Conservation (phyloP, 2,113 vertebrate genomes). For the Eudyptes chrysolophus region DNA sequence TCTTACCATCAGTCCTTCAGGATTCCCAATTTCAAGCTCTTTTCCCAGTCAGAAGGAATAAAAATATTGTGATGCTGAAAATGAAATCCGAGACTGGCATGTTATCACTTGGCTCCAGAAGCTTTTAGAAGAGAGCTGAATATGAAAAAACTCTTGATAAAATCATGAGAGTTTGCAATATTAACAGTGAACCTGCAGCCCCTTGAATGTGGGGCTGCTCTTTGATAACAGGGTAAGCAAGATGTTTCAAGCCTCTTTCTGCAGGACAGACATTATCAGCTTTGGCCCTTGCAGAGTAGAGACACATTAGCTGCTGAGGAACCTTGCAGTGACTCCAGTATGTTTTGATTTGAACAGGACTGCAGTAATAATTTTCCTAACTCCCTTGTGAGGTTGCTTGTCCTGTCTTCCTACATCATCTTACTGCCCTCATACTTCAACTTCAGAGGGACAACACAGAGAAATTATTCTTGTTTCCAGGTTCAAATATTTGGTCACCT, state of each 20-base stretch:
- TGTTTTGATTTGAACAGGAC: neutral
- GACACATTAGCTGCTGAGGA: neutral
- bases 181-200: neutral
- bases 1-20: neutral
- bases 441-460: neutral
- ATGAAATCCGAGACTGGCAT: neutral
- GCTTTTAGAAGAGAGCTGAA: neutral
- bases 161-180: neutral
- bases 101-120: neutral
- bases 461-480: neutral
- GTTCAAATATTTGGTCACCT: neutral
- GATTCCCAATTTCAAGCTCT: neutral
- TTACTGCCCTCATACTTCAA: neutral
- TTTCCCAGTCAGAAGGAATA: neutral
- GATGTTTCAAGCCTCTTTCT: neutral
- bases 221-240: neutral
- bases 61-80: neutral
- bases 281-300: neutral
- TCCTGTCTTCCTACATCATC: neutral
- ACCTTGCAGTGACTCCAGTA: neutral
- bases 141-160: neutral
- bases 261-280: neutral
- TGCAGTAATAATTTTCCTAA: neutral
- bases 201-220: neutral
- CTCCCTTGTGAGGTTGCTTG: neutral